Conservation (phyloP, 2,888 invertebrate species). For the Idaea dimidiata region DNA sequence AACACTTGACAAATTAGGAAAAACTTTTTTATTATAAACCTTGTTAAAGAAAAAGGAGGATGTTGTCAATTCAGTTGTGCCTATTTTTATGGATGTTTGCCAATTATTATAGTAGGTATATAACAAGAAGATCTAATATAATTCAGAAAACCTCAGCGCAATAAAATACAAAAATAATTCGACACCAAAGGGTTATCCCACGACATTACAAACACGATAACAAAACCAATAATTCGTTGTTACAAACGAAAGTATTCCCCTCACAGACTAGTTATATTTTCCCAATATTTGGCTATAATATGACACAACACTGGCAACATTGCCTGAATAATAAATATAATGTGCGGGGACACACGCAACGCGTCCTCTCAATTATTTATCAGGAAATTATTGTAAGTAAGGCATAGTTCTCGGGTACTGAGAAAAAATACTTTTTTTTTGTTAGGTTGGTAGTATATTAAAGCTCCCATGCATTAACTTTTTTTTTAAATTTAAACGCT, state of each 20-base stretch:
- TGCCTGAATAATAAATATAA: constrained; percentile 74
- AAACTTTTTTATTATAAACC: no score
- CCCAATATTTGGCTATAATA: constrained; percentile 72
- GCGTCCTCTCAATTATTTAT: constrained; percentile 75
- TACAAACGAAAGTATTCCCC: constrained; percentile 53
- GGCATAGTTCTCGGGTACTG: constrained; percentile 39
- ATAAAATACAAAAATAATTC: constrained; percentile 18
- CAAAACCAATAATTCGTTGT: constrained; percentile 30
- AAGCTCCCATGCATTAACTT: no score
- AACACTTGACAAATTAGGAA: background rate
- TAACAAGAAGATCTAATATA: constrained; percentile 9
- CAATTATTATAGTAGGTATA: constrained; percentile 1
- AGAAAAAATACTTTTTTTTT: constrained; percentile 8
- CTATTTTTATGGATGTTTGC: background rate
- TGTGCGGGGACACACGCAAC: constrained; percentile 53
- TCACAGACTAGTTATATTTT: constrained; percentile 70
- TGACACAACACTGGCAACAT: constrained; percentile 75
- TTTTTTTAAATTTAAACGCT: no score
- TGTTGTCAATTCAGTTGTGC: background rate
- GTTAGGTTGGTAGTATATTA: background rate
- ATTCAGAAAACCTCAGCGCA: constrained; percentile 12
- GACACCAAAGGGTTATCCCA: constrained; percentile 22
- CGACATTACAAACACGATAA: constrained; percentile 23
- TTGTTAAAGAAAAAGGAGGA: no score
- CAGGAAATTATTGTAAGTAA: constrained; percentile 70